Evolutionary conservation across 2,888 invertebrate genomes (phyloP).

Genomic region (Diarsia mendica): DNA sequence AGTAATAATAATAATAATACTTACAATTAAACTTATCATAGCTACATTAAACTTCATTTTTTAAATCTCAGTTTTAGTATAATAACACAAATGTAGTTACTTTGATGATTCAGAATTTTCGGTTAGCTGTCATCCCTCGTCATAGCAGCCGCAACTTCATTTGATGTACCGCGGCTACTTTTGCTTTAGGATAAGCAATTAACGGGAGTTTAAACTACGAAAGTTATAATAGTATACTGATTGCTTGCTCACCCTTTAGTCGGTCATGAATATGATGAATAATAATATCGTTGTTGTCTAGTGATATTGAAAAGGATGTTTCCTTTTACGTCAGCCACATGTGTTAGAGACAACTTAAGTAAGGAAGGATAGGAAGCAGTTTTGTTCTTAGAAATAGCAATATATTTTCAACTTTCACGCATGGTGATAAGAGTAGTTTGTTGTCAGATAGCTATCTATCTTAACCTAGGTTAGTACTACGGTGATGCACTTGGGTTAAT

Average conservation of each 20-base stretch:
- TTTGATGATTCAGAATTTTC: constrained; percentile 66
- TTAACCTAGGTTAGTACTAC: not conserved
- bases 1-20: too few relatives aligned
- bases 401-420: constrained; percentile 1
- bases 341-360: constrained; percentile 30
- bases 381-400: not conserved
- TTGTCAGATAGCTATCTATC: not conserved
- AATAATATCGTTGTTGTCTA: constrained; percentile 5
- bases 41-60: not conserved
- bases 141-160: constrained; percentile 65
- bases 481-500: not conserved
- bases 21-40: not conserved
- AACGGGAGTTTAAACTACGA: constrained; percentile 44
- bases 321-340: constrained; percentile 12
- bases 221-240: constrained; percentile 53
- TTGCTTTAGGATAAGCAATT: constrained; percentile 62
- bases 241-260: constrained; percentile 38
- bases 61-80: constrained; percentile 35
- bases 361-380: constrained; percentile 10
- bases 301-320: constrained; percentile 5
- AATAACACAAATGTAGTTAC: constrained; percentile 53
- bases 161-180: constrained; percentile 63
- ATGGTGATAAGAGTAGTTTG: constrained; percentile 1
- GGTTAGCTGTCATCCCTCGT: constrained; percentile 71
- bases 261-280: constrained; percentile 42